Conservation (phyloP, 1,140 invertebrate species). For the Drosophila prosaltans region DNA sequence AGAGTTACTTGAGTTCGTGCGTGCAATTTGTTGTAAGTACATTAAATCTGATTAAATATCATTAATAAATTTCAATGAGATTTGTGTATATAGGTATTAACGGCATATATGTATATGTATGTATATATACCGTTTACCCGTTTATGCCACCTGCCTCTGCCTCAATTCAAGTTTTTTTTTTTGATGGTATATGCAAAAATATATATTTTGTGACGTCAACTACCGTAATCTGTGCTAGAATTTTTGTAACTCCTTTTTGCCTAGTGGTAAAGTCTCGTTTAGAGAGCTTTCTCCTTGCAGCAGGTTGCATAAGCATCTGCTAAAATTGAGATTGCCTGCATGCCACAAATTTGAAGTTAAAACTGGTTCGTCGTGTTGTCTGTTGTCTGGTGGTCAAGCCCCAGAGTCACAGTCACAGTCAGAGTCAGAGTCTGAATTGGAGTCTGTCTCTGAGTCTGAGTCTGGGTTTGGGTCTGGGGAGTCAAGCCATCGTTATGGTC, state of each 20-base stretch:
- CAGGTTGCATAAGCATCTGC: conserved; percentile 43
- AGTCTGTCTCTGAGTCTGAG: not conserved
- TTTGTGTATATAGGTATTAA: not conserved
- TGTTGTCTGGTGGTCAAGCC: conserved; percentile 17
- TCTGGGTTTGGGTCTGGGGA: conserved; percentile 16
- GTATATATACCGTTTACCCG: not conserved
- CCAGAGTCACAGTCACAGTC: not conserved
- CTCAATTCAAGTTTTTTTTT: not conserved
- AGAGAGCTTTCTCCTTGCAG: conserved; percentile 30
- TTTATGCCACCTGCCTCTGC: not conserved
- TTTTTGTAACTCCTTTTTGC: conserved; percentile 3
- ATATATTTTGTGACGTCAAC: conserved; percentile 46
- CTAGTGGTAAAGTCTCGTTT: too few relatives aligned
- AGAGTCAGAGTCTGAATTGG: not conserved
- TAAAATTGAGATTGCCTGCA: not conserved
- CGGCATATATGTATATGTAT: not conserved
- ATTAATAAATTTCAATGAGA: not conserved
- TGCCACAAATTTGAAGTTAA: conserved; percentile 7
- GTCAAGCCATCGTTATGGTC: not conserved
- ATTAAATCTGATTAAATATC: not conserved
- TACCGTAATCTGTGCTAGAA: conserved; percentile 56
- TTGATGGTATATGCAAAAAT: not conserved
- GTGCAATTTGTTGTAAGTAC: too few relatives aligned
- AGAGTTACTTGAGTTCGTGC: too few relatives aligned
- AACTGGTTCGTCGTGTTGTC: conserved; percentile 43